These are phyloP conservation scores for Tipula helvola DNA, from an alignment of 2,888 invertebrate species.

Conservation along the genomic window DNA sequence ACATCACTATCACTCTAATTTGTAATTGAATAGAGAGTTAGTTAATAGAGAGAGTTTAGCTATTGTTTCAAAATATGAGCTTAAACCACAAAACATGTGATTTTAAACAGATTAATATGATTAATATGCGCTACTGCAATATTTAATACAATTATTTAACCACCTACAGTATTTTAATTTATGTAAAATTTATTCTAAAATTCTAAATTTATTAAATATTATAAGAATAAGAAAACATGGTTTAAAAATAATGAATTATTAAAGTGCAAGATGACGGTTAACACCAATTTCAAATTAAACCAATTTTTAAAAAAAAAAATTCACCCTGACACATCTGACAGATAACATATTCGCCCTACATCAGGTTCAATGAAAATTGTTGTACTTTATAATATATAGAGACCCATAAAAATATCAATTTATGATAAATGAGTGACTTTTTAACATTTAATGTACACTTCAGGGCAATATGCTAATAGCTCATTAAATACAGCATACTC, in stretches of 20 bases:
- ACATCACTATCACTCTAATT: too few species aligned
- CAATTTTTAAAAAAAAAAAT: not conserved
- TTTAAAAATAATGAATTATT: not conserved
- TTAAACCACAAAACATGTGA: too few species aligned
- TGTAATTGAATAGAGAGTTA: too few species aligned
- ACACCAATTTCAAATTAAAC: not conserved
- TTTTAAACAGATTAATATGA: too few species aligned
- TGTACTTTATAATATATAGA: not conserved
- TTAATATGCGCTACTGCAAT: too few species aligned
- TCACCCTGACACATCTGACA: not conserved
- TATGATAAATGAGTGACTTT: not conserved
- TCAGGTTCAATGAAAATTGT: not conserved
- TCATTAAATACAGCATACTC: not conserved
- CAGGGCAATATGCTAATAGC: not conserved
- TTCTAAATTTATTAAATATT: not conserved
- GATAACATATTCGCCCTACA: not conserved
- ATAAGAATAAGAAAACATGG: not conserved
- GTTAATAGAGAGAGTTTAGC: too few species aligned
- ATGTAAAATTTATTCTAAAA: not conserved
- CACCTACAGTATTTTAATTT: not conserved
- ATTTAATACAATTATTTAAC: not conserved
- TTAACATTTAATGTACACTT: not conserved
- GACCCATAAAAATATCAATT: not conserved
- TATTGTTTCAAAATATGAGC: too few species aligned
- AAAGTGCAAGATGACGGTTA: not conserved